Base-by-base conservation (phyloP, 2,797 vertebrate species). In the Xerus rutilus region DNA sequence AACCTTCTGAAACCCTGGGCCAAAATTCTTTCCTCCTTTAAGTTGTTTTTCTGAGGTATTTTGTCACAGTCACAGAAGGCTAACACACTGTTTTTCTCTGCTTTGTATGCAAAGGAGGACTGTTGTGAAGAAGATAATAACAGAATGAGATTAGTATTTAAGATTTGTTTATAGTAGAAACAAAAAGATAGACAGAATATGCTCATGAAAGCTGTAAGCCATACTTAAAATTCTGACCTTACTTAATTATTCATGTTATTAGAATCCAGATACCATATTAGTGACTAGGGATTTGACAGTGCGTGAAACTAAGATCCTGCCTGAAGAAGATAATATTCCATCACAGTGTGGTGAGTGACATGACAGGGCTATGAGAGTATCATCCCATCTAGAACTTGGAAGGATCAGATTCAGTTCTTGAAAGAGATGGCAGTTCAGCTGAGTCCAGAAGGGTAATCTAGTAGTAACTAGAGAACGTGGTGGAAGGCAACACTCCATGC, bases 141-240 rank as follows among this genome's bases (percentile, higher is more conserved):
- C 10, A 4, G n/a, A 62, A 35, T 18, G 23, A 9, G 7, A 23
- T 45, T 32, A 59, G 73, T 45, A 69, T 23, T 81, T 0, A 43
- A 64, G 64, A n/a, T 2, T 69, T 18, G 5, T 32, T 82, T 47
- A 88, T 1, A 45, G 9, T 23, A 54, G 77, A 65, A 67, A 23
- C 17, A 54, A 65, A 85, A 47, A 15, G 4, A 10, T 13, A 57
- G 13, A 25, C 17, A 57, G 30, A 73, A 74, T 47, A 11, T 0
- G 32, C 5, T 43, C 20, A 23, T 2, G 45, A 28, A 32, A 86
- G n/a, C 23, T 39, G 0, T 18, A 54, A 32, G 3, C n/a, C 18
- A 5, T 89, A 67, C 25, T 82, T 65, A 57, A 92, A 47, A 57
- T 79, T 88, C 74, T 86, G n/a, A 76, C 35, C 65, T 86, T 86